Conservation (phyloP, 2,797 vertebrate genomes). For the Sparus aurata region DNA sequence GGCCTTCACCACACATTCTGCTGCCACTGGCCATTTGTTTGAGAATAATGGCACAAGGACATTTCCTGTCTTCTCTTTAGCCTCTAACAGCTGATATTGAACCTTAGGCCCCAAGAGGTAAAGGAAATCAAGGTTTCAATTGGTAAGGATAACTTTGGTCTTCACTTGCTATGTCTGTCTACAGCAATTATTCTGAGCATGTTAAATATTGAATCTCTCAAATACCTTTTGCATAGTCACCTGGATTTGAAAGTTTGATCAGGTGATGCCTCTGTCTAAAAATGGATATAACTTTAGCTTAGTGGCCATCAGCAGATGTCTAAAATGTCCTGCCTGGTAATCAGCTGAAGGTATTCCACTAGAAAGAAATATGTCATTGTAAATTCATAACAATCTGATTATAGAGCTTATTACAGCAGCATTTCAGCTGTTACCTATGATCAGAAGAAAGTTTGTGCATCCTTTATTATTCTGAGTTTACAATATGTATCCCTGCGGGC, state of each 20-base stretch:
- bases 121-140: slow-evolving; percentile 6
- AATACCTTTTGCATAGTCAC: not conserved
- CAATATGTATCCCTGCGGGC: too few relatives aligned
- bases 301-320: too few relatives aligned
- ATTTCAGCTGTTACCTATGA: too few relatives aligned
- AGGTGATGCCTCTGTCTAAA: not conserved
- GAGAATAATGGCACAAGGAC: slow-evolving; percentile 23
- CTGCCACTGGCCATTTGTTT: slow-evolving; percentile 32
- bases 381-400: too few relatives aligned
- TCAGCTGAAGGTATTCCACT: too few relatives aligned
- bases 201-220: not conserved
- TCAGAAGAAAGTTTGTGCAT: too few relatives aligned
- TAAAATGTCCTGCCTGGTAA: too few relatives aligned
- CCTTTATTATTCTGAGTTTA: too few relatives aligned
- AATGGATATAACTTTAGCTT: not conserved
- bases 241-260: not conserved
- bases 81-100: slow-evolving; percentile 1
- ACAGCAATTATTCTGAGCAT: not conserved
- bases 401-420: too few relatives aligned
- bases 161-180: not conserved
- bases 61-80: slow-evolving; percentile 3
- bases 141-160: not conserved
- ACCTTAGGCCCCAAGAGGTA: not conserved
- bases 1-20: slow-evolving; percentile 14
- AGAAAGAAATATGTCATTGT: too few relatives aligned